Evolutionary conservation across 2,797 vertebrate genomes (phyloP).

Genomic region (Centroberyx gerrardi): DNA sequence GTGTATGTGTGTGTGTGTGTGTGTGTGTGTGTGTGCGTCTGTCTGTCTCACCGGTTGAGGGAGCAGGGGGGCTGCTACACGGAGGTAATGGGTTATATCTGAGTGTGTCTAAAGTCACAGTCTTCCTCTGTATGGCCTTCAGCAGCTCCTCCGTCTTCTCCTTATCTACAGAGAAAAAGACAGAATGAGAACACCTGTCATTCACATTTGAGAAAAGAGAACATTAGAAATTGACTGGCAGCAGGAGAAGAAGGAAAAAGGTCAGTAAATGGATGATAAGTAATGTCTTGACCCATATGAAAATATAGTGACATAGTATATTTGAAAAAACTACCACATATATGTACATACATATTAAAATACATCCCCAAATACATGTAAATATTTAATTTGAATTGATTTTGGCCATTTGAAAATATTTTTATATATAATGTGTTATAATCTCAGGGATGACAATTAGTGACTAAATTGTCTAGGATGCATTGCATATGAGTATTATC

Average conservation of each 20-base stretch:
- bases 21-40: not conserved
- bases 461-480: too few species aligned
- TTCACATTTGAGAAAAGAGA: conserved; percentile 19
- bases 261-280: conserved; percentile 32
- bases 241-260: conserved; percentile 28
- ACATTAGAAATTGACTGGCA: conserved; percentile 36
- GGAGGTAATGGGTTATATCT: conserved; percentile 83
- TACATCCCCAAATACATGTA: too few species aligned
- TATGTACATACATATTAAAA: too few species aligned
- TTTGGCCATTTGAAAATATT: too few species aligned
- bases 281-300: not conserved
- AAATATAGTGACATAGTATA: too few species aligned
- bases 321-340: too few species aligned
- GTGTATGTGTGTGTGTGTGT: not conserved
- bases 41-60: conserved; percentile 80
- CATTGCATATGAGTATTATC: too few species aligned
- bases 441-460: too few species aligned
- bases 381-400: too few species aligned
- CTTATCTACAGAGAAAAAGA: conserved; percentile 72
- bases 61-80: conserved; percentile 82
- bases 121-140: conserved; percentile 91
- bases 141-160: conserved; percentile 88
- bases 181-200: conserved; percentile 67
- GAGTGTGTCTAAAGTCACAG: conserved; percentile 83
- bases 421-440: too few species aligned